Evolutionary conservation across 2,113 vertebrate genomes (phyloP).

Genomic region (Dipodomys merriami): DNA sequence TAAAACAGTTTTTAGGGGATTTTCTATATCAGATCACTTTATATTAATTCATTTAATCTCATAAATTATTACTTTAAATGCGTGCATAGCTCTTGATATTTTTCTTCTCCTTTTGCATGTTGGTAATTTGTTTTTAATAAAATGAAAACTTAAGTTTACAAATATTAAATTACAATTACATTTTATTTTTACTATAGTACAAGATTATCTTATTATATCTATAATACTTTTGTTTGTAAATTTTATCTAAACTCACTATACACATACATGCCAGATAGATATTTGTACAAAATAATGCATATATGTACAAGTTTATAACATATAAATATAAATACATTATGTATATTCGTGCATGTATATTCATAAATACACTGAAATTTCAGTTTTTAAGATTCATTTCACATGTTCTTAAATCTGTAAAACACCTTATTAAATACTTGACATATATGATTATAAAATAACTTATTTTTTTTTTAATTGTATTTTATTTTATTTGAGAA

Average conservation of each 20-base stretch:
- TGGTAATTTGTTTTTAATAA: constrained; percentile 29
- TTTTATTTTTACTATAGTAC: constrained; percentile 75
- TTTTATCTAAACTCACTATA: not conserved
- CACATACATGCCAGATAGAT: not conserved
- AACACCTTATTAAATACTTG: constrained; percentile 44
- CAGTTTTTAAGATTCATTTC: constrained; percentile 41
- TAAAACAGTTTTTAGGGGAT: not conserved
- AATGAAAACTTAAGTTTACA: not conserved
- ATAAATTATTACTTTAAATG: constrained; percentile 64
- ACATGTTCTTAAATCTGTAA: constrained; percentile 53
- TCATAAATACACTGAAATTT: constrained; percentile 35
- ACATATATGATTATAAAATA: constrained; percentile 64
- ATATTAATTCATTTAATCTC: constrained; percentile 68
- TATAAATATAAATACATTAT: not conserved
- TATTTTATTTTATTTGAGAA: too few species aligned
- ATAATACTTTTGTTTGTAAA: not conserved
- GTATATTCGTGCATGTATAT: not conserved
- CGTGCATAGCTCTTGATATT: constrained; percentile 64
- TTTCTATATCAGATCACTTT: constrained; percentile 54
- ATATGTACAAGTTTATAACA: not conserved
- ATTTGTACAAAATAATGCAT: not conserved
- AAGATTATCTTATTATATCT: not conserved
- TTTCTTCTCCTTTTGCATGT: constrained; percentile 69
- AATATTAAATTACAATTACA: constrained; percentile 72
- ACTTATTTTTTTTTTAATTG: constrained; percentile 61